Base-by-base conservation (phyloP, 30 jellyfish, hydroid and myxozoan genomes). In the Turritopsis rubra region DNA sequence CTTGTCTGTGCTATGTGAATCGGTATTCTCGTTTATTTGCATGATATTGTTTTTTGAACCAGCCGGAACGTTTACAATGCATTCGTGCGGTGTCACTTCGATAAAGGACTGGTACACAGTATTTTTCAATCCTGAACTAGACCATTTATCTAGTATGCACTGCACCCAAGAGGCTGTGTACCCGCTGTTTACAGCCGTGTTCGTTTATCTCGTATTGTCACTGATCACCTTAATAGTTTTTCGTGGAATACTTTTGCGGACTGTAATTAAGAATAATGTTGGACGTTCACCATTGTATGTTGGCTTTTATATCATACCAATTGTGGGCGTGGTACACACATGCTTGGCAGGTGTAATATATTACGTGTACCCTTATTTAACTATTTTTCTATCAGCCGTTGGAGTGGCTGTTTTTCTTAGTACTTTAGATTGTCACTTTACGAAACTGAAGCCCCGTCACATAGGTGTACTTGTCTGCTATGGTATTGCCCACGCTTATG, bases 161-260 rank as follows among this genome's bases (percentile, higher is more conserved):
- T 91, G 97, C 71, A 91, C 97, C 1, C 97, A 91, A 72, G 97
- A 91, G 84, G 97, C 97, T 65, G 96, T 91, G 31, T 91, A 87
- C 73, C 97, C 97, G 17, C 65, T 91, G 73, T 91, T 54, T 80
- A 86, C 97, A 18, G 80, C 90, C 1, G 89, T 80, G 9, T 85
- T 86, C 29, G 25, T 87, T 23, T 91, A 86, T 68, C 76, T 80
- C 52, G 88, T 90, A 27, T 74, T 81, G 29, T 87, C 87, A 53
- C 54, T 91, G 72, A 31, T 91, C n/a, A 28, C 84, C n/a, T 29
- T 80, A 75, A 16, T 91, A 75, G 65, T 84, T 1, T 28, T 88
- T 18, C 80, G 97, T 65, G 94, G 85, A 54, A 25, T 87, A 0
- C 66, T 86, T 25, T 26, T 81, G 19, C 29, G 72, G 29, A 82